Evolutionary conservation across 1,140 invertebrate genomes (phyloP).

Genomic region (Procambarus clarkii): DNA sequence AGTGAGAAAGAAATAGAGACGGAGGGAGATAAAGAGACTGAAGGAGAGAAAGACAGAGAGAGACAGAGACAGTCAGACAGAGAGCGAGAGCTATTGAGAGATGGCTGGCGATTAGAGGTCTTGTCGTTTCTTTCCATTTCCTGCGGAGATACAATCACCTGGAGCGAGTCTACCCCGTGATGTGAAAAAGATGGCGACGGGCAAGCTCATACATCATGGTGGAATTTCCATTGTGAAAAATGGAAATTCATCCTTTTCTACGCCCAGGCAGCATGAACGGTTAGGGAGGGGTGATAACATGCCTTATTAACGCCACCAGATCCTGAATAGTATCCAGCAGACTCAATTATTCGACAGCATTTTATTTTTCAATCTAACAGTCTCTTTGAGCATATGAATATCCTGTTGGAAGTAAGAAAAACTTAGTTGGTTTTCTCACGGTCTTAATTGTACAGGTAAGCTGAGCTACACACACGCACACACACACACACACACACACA

Average conservation of each 20-base stretch:
- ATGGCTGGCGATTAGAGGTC: neutral
- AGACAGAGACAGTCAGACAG: neutral
- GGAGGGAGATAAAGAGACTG: neutral
- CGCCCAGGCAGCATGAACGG: neutral
- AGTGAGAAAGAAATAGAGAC: neutral
- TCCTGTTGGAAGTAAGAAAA: no score
- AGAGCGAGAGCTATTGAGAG: neutral
- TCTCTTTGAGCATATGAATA: no score
- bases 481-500: no score
- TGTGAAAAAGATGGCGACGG: conserved; percentile 21
- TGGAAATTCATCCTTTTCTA: conserved; percentile 7
- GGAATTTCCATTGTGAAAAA: conserved; percentile 25
- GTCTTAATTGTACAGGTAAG: no score
- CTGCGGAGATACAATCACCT: conserved; percentile 11
- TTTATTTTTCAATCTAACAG: no score
- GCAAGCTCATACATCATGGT: conserved; percentile 28
- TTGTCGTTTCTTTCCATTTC: conserved; percentile 32
- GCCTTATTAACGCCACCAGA: no score
- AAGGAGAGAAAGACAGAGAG: neutral
- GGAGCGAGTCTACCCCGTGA: neutral
- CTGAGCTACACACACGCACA: no score
- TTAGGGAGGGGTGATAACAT: no score
- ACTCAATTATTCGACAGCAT: no score
- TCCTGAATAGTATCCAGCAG: no score
- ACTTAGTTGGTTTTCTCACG: no score